Conservation (phyloP, 2,113 vertebrate species). For the Saimiri boliviensis region DNA sequence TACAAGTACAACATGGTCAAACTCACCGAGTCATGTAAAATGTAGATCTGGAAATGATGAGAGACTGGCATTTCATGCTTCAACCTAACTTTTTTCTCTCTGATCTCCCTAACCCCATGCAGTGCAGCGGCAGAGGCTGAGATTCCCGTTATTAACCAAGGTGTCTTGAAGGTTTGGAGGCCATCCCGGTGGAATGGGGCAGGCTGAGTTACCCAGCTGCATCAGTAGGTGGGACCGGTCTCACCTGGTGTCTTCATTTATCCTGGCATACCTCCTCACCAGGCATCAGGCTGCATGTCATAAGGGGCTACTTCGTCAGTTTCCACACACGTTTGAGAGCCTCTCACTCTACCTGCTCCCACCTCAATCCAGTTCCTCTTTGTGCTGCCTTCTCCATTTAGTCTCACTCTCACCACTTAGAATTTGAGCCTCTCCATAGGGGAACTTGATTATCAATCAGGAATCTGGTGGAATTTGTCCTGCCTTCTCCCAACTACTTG, state of each 20-base stretch:
- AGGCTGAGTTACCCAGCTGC: slow-evolving; percentile 46
- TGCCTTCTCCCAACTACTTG: neutral
- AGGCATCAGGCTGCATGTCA: neutral
- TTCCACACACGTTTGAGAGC: neutral
- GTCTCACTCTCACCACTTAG: neutral
- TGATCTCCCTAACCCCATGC: neutral
- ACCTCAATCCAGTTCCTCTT: neutral
- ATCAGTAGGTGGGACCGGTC: slow-evolving; percentile 51
- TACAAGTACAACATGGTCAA: neutral
- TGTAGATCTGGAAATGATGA: neutral
- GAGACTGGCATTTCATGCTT: neutral
- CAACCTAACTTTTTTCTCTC: neutral
- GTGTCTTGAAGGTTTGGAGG: neutral
- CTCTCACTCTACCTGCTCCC: neutral
- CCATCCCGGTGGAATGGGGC: neutral
- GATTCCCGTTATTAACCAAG: neutral
- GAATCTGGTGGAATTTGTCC: neutral
- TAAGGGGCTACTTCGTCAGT: neutral
- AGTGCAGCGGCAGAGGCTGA: rapidly evolving
- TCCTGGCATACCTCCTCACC: neutral
- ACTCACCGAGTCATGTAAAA: neutral
- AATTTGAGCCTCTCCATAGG: neutral
- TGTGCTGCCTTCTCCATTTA: neutral
- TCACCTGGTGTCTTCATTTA: neutral
- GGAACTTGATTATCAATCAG: neutral